phyloP scores from a whole-genome alignment of 2,888 invertebrate species.

The Latrodectus elegans region DNA sequence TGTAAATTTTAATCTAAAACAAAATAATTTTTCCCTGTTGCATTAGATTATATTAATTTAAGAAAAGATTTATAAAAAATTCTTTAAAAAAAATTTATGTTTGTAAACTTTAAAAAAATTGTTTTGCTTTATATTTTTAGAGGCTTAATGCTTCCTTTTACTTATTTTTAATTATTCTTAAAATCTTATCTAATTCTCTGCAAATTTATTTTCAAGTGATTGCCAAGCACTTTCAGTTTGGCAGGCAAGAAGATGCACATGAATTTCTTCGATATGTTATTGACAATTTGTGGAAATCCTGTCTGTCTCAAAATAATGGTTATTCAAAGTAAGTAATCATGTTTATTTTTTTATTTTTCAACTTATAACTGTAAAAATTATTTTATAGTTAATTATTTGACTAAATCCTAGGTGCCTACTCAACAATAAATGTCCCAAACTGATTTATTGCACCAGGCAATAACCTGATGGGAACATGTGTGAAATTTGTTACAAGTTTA shows the following conservation, averaged over 20 bases:
- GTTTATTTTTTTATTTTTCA: not conserved
- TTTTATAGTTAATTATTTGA: no score
- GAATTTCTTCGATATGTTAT: constrained; percentile 95
- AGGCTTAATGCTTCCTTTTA: not conserved
- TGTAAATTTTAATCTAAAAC: no score
- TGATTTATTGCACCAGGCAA: no score
- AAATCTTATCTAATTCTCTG: not conserved
- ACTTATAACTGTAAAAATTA: not conserved
- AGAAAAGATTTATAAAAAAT: no score
- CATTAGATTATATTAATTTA: no score
- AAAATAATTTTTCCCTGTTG: no score
- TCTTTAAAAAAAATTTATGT: no score
- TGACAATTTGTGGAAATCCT: constrained; percentile 94
- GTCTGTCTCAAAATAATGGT: constrained; percentile 75
- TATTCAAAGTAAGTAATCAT: constrained; percentile 77
- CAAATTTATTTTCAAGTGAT: constrained; percentile 76
- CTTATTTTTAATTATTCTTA: not conserved
- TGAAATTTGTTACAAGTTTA: no score
- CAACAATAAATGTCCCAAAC: not conserved
- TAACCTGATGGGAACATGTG: no score
- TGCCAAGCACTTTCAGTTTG: constrained; percentile 90
- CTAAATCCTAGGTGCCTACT: not conserved
- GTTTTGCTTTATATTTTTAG: not conserved
- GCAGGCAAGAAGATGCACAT: constrained; percentile 97
- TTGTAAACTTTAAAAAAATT: no score